phyloP scores from a whole-genome alignment of 1,140 invertebrate species.

The Panulirus ornatus region DNA sequence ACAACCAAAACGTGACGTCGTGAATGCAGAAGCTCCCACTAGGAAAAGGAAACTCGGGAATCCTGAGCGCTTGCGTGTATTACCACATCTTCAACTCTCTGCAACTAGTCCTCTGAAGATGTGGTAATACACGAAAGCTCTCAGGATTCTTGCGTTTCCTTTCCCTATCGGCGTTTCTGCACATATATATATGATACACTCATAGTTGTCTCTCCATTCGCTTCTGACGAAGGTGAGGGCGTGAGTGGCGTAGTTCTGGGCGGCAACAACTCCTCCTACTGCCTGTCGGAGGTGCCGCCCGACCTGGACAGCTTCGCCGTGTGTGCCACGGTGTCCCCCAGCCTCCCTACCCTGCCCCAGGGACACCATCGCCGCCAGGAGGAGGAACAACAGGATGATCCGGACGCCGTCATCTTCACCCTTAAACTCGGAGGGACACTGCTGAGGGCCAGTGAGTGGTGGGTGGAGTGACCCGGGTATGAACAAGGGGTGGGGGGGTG shows the following conservation, averaged over 20 bases:
- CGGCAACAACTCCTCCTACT: constrained; percentile 2
- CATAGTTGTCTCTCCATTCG: neutral
- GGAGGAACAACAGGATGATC: neutral
- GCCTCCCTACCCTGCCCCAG: neutral
- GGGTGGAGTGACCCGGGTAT: neutral
- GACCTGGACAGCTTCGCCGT: neutral
- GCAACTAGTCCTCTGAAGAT: neutral
- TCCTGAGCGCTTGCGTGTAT: no score
- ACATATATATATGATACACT: neutral
- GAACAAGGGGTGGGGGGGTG: no score
- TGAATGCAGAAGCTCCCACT: neutral
- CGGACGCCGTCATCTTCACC: neutral
- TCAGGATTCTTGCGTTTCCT: neutral
- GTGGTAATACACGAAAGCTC: neutral
- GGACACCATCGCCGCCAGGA: neutral
- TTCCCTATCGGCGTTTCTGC: neutral
- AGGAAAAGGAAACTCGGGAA: no score
- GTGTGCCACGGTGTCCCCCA: neutral
- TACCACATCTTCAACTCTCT: neutral
- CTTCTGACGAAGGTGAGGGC: neutral
- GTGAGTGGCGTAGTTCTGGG: neutral
- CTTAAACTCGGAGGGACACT: neutral
- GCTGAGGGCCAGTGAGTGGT: neutral
- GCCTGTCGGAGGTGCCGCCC: neutral
- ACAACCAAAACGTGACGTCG: neutral